phyloP scores from a whole-genome alignment of 1,140 invertebrate species.

The Drosophila willistoni region DNA sequence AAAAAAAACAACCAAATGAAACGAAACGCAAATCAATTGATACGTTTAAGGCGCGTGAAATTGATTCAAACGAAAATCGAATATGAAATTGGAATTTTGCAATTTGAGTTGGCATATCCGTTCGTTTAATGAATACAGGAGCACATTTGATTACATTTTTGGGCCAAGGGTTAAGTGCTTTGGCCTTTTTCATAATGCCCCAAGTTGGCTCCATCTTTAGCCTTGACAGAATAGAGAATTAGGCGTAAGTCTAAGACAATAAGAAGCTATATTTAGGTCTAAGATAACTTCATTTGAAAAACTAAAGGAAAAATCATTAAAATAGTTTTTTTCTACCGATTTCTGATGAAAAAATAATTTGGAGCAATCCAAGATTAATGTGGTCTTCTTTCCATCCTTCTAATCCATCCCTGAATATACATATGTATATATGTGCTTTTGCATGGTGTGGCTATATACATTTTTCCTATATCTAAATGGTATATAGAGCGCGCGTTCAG shows the following conservation, averaged over 20 bases:
- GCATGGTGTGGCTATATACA: neutral
- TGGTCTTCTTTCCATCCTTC: too few relatives aligned
- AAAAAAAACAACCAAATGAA: neutral
- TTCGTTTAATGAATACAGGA: neutral
- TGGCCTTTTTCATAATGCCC: too few relatives aligned
- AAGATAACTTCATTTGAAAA: too few relatives aligned
- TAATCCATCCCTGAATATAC: constrained; percentile 15
- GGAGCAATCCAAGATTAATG: too few relatives aligned
- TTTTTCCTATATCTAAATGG: constrained; percentile 27
- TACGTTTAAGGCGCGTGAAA: constrained; percentile 56
- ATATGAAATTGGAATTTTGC: constrained; percentile 61
- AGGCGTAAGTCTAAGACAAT: too few relatives aligned
- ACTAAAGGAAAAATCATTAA: too few relatives aligned
- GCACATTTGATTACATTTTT: neutral
- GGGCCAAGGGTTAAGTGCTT: too few relatives aligned
- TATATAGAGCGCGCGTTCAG: constrained; percentile 63
- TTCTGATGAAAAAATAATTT: too few relatives aligned
- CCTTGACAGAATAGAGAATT: too few relatives aligned
- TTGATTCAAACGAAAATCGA: constrained; percentile 50
- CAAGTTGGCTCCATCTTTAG: too few relatives aligned
- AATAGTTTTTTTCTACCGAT: too few relatives aligned
- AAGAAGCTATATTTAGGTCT: too few relatives aligned
- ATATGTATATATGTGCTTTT: neutral
- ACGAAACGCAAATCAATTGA: constrained; percentile 42
- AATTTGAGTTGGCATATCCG: constrained; percentile 76